A percentile compares a stretch with the other conserved stretches of the same genome.
These are phyloP conservation scores for Alligator sinensis DNA, from an alignment of 2,113 vertebrate species.

Conservation along the genomic window DNA sequence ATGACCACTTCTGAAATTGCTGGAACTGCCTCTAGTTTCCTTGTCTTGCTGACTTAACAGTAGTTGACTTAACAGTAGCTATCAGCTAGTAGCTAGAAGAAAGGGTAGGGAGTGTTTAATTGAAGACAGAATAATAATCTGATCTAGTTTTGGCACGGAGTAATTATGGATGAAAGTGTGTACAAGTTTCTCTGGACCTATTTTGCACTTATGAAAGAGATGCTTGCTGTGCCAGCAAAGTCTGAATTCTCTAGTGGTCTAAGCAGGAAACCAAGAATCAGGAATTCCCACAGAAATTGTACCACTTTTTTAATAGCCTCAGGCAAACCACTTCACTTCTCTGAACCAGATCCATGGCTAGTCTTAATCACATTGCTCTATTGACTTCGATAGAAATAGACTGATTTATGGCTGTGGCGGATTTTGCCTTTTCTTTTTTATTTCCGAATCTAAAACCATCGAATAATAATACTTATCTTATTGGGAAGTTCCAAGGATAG, in stretches of 20 bases:
- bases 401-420: neutral
- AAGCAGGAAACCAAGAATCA: neutral
- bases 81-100: neutral
- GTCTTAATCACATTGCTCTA: neutral
- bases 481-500: neutral
- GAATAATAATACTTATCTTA: neutral
- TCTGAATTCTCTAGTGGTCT: neutral
- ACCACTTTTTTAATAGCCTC: neutral
- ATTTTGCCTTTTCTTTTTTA: neutral
- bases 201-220: neutral
- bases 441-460: neutral
- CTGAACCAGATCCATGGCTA: neutral
- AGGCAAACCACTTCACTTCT: neutral
- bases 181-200: neutral
- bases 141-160: neutral
- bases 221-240: fast-evolving
- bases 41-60: neutral
- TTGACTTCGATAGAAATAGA: neutral
- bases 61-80: neutral
- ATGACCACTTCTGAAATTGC: neutral
- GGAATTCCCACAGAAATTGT: neutral
- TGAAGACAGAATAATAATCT: neutral
- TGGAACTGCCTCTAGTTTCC: neutral
- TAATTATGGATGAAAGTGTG: neutral
- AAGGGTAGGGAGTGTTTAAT: neutral